Evolutionary conservation across 2,113 vertebrate species (phyloP), one percentile per base, ranked within the genome.

Genomic region (Nesogale talazaci): DNA sequence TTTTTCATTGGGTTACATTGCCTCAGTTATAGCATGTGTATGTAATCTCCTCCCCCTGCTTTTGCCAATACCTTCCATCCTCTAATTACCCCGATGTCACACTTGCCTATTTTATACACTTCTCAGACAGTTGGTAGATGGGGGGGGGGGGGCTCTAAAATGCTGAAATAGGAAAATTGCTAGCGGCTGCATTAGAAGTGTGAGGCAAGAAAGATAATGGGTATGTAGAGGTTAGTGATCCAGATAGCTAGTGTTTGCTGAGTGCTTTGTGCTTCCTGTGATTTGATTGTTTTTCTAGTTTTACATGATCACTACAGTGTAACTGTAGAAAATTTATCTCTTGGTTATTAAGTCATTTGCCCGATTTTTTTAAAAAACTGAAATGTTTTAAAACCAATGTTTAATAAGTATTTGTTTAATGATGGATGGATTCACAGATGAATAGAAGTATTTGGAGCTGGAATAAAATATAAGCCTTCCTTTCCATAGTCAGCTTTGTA

Each of bases 311-410:
- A 25, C 16, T 12, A 4, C 42, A 56, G 52, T 77, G 10, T 46
- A 85, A 15, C 87, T 59, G 67, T 29, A 65, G 84, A 91, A 36
- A 85, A 92, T 20, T 72, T 70, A 29, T 34, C 22, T 90, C 52
- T 82, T 77, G 38, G 20, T 79, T 92, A 59, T 20, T 56, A 38
- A 93, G 9, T 78, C 27, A 20, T 85, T 86, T 85, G 36, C n/a
- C 9, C 19, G 70, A 57, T 22, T 83, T 93, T 93, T 92, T 84
- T 89, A 27, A 19, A 29, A 83, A 92, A 56, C 63, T 61, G 6
- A 42, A 78, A 12, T 67, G 15, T 46, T 82, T 77, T 19, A 86
- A 82, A 79, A 78, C 20, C 38, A 11, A 77, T 27, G 72, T 76
- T 75, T 34, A 85, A 40, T 15, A 65, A 25, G 31, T 75, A 7